Percentiles rank a stretch among this genome's conserved stretches.
Conservation (phyloP, 1,140 invertebrate species). For the Stegodyphus dumicola region DNA sequence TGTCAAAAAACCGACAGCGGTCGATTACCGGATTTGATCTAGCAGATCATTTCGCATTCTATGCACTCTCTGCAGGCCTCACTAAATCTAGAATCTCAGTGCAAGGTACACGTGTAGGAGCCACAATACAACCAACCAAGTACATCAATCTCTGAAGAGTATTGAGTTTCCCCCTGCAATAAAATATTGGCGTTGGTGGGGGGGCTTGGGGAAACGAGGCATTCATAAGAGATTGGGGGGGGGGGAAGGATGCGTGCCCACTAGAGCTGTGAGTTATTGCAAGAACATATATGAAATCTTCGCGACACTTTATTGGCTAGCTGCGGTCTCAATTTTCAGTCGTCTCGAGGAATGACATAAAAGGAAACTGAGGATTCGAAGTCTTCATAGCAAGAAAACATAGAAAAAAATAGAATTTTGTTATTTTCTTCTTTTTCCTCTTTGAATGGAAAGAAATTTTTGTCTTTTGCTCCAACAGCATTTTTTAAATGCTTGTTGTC, state of each 20-base stretch:
- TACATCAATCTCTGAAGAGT: slow-evolving; percentile 35
- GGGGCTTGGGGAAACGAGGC: slow-evolving; percentile 30
- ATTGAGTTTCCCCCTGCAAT: slow-evolving; percentile 54
- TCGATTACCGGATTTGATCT: slow-evolving; percentile 52
- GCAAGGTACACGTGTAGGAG: slow-evolving; percentile 33
- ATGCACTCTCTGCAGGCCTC: slow-evolving; percentile 21
- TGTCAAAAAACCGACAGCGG: slow-evolving; percentile 49
- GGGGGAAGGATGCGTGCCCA: slow-evolving; percentile 26
- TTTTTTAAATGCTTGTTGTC: too few species aligned
- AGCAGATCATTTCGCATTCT: slow-evolving; percentile 55
- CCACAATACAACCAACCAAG: slow-evolving; percentile 18
- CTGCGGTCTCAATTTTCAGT: slow-evolving; percentile 48
- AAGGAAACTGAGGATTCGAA: not conserved
- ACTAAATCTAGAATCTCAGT: slow-evolving; percentile 27
- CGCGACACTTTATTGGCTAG: slow-evolving; percentile 45
- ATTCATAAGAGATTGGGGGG: slow-evolving; percentile 34
- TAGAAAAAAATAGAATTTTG: too few species aligned
- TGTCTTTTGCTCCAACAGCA: too few species aligned
- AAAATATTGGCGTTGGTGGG: slow-evolving; percentile 50
- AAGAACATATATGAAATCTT: slow-evolving; percentile 45
- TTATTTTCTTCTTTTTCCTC: too few species aligned
- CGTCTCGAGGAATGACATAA: not conserved
- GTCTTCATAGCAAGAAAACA: not conserved
- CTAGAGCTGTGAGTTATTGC: slow-evolving; percentile 49
- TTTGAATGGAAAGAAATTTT: too few species aligned